Evolutionary conservation across 2,113 vertebrate genomes (phyloP).

Genomic region (Lutjanus erythropterus): DNA sequence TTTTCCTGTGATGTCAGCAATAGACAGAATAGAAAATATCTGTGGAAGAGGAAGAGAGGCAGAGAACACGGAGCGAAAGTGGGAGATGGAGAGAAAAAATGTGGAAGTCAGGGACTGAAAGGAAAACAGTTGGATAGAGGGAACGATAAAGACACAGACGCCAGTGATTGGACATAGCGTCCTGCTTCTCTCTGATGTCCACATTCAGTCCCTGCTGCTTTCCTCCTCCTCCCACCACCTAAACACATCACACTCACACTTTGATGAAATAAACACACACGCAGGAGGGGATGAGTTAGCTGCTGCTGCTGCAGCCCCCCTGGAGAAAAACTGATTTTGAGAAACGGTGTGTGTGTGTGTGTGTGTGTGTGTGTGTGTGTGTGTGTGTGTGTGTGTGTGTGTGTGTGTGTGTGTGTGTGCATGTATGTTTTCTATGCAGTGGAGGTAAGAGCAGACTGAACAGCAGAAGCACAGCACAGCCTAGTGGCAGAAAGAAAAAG

Average conservation of each 20-base stretch:
- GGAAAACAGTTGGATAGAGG: conserved; percentile 2
- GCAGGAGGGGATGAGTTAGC: conserved; percentile 42
- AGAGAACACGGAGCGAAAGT: not conserved
- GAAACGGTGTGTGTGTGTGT: conserved; percentile 10
- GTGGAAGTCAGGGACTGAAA: conserved; percentile 23
- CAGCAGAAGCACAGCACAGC: conserved; percentile 74
- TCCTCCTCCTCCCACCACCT: conserved; percentile 16
- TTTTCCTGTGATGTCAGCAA: conserved; percentile 49
- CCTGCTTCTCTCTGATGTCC: conserved; percentile 48
- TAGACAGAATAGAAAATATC: conserved; percentile 50
- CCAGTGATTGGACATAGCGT: conserved; percentile 17
- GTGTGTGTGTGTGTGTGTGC: not conserved
- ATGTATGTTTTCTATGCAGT: conserved; percentile 33
- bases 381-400: too few species aligned
- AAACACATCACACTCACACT: conserved; percentile 43
- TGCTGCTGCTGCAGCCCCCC: conserved; percentile 53
- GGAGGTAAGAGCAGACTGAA: not conserved
- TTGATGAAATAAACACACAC: conserved; percentile 65
- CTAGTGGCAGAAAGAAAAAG: conserved; percentile 65
- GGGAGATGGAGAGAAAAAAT: not conserved
- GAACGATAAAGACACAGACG: conserved; percentile 1
- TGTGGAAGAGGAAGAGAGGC: not conserved
- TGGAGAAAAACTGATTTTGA: conserved; percentile 60
- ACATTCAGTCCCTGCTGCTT: conserved; percentile 20
- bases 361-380: conserved; percentile 11